Evolutionary conservation across 1,140 invertebrate species (phyloP).

Genomic region (Hylaeus anthracinus): DNA sequence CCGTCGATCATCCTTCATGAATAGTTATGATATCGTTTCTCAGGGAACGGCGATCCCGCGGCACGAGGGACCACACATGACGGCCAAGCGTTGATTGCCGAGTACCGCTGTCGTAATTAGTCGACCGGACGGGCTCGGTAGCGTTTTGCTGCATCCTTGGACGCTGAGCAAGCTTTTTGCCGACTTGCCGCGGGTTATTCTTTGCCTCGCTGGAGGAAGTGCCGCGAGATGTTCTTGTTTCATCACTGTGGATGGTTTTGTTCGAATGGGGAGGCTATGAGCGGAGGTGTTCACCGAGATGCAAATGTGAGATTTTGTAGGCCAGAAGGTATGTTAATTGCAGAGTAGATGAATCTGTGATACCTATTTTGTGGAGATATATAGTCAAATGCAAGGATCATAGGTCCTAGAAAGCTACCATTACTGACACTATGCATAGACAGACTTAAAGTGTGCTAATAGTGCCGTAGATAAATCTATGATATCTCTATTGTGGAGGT

Average conservation of each 20-base stretch:
- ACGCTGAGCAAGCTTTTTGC: constrained; percentile 1
- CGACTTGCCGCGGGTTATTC: neutral
- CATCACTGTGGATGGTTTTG: neutral
- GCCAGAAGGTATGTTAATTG: too few species aligned
- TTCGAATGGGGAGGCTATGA: neutral
- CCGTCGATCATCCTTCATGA: constrained; percentile 50
- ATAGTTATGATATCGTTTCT: constrained; percentile 55
- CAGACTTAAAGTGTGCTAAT: too few species aligned
- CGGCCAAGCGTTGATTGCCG: constrained; percentile 34
- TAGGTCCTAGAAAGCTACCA: too few species aligned
- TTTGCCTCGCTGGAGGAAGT: neutral
- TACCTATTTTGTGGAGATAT: too few species aligned
- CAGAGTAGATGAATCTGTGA: too few species aligned
- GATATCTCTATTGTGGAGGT: too few species aligned
- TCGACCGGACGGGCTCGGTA: constrained; percentile 19
- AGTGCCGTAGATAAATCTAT: too few species aligned
- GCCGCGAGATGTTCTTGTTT: neutral
- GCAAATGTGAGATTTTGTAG: too few species aligned
- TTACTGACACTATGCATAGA: too few species aligned
- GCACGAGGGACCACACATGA: constrained; percentile 38
- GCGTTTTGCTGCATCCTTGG: constrained; percentile 4
- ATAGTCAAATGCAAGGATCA: too few species aligned
- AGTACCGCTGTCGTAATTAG: constrained; percentile 43
- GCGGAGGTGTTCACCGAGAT: too few species aligned
- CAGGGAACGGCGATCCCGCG: constrained; percentile 21